Conservation (phyloP, 1,140 invertebrate genomes). For the Adelges cooleyi region DNA sequence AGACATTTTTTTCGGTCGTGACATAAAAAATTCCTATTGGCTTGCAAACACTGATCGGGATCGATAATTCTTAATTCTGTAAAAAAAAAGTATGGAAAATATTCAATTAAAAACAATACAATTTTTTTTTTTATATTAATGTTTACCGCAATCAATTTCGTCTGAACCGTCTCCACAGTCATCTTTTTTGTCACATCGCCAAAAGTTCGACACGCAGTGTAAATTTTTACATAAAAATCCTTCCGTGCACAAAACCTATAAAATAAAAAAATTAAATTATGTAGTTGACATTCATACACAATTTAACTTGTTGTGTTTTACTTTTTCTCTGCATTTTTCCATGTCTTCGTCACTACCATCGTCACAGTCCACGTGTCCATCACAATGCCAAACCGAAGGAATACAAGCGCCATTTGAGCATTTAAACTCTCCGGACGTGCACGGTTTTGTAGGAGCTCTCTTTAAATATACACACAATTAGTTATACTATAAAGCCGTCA, state of each 20-base stretch:
- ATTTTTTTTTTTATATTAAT: conserved; percentile 26
- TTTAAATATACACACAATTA: not conserved
- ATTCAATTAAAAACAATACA: not conserved
- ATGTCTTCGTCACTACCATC: conserved; percentile 52
- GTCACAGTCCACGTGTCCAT: conserved; percentile 49
- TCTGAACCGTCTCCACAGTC: conserved; percentile 56
- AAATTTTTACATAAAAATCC: conserved; percentile 36
- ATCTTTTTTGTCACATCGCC: conserved; percentile 50
- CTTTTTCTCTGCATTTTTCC: conserved; percentile 9
- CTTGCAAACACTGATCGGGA: conserved; percentile 41
- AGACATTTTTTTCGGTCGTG: conserved; percentile 52
- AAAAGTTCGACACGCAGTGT: conserved; percentile 48
- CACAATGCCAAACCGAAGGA: conserved; percentile 49
- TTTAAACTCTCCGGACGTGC: conserved; percentile 28
- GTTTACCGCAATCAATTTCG: conserved; percentile 51
- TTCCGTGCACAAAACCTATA: not conserved
- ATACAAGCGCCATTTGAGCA: conserved; percentile 52
- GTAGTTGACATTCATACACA: too few species aligned
- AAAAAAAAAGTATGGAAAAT: conserved; percentile 37
- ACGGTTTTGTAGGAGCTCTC: not conserved
- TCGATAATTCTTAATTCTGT: conserved; percentile 35
- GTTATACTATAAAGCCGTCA: too few species aligned
- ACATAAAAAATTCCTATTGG: conserved; percentile 44
- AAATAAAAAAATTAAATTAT: not conserved
- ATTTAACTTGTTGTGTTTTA: too few species aligned